Evolutionary conservation across 2,888 invertebrate species (phyloP).

Genomic region (Pollenia angustigena): DNA sequence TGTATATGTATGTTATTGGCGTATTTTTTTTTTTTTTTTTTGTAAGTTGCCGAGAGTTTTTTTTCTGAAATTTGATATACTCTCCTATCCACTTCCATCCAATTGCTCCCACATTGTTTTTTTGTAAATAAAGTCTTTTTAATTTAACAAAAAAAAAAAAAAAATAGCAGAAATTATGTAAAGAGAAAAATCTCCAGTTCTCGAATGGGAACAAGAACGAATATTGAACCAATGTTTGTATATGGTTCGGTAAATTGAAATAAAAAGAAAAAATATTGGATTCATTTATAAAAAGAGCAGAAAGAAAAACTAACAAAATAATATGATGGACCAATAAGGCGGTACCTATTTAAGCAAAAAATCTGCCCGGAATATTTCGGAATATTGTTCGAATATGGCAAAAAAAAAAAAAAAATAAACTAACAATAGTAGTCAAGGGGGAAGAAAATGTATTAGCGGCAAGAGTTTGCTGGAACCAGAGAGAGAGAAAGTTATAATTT

Average conservation of each 20-base stretch:
- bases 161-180: not conserved
- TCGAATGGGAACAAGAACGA: not conserved
- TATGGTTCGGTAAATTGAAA: constrained; percentile 7
- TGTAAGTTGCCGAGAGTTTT: constrained; percentile 31
- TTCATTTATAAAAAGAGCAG: not conserved
- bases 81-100: constrained; percentile 22
- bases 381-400: too few species aligned
- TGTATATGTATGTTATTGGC: constrained; percentile 53
- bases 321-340: too few species aligned
- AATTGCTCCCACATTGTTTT: constrained; percentile 31
- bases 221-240: too few species aligned
- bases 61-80: not conserved
- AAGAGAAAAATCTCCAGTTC: not conserved
- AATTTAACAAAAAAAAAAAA: constrained; percentile 39
- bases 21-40: constrained; percentile 51
- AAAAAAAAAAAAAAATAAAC: too few species aligned
- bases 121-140: constrained; percentile 73
- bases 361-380: too few species aligned
- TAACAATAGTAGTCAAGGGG: too few species aligned
- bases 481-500: too few species aligned
- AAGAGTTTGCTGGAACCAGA: too few species aligned
- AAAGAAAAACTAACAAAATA: too few species aligned
- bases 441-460: too few species aligned
- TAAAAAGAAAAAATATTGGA: constrained; percentile 44
- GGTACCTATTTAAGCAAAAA: too few species aligned